Evolutionary conservation across 2,113 vertebrate species (phyloP).

Genomic region (Hepsetus odoe): DNA sequence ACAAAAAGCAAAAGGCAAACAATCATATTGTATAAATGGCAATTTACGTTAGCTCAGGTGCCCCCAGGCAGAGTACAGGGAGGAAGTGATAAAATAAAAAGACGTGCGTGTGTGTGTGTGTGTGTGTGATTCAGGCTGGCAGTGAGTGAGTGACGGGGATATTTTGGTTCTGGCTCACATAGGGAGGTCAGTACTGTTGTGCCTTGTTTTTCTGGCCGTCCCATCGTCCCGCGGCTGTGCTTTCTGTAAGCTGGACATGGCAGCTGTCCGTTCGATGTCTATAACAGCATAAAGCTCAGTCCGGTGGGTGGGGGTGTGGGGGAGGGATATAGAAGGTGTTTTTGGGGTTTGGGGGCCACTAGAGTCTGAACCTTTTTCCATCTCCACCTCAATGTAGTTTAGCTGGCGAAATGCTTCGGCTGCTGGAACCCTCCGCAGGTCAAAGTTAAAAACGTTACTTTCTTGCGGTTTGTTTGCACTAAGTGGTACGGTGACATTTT

Average conservation of each 20-base stretch:
- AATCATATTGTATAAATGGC: too few relatives aligned
- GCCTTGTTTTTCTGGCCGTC: constrained; percentile 94
- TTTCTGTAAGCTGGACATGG: constrained; percentile 98
- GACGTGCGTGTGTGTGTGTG: too few relatives aligned
- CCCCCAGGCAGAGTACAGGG: too few relatives aligned
- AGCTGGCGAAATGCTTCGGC: constrained; percentile 78
- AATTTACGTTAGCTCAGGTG: too few relatives aligned
- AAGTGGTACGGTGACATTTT: constrained; percentile 92
- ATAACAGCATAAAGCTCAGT: constrained; percentile 87
- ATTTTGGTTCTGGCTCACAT: constrained; percentile 74
- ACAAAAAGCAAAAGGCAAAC: too few relatives aligned
- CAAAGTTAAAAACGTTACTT: constrained; percentile 94
- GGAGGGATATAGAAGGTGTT: constrained; percentile 91
- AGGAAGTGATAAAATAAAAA: too few relatives aligned
- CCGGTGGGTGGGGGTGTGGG: constrained; percentile 90
- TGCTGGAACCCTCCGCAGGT: constrained; percentile 81
- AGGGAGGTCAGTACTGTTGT: constrained; percentile 98
- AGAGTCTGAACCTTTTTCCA: constrained; percentile 89
- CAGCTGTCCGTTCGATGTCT: constrained; percentile 95
- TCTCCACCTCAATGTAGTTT: constrained; percentile 98
- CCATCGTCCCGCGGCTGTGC: constrained; percentile 95
- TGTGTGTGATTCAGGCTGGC: neutral
- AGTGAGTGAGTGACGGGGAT: constrained; percentile 51
- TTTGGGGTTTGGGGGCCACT: constrained; percentile 95
- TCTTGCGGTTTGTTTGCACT: constrained; percentile 79